Conservation (phyloP, 2,113 vertebrate species). For the Antigone vipio region DNA sequence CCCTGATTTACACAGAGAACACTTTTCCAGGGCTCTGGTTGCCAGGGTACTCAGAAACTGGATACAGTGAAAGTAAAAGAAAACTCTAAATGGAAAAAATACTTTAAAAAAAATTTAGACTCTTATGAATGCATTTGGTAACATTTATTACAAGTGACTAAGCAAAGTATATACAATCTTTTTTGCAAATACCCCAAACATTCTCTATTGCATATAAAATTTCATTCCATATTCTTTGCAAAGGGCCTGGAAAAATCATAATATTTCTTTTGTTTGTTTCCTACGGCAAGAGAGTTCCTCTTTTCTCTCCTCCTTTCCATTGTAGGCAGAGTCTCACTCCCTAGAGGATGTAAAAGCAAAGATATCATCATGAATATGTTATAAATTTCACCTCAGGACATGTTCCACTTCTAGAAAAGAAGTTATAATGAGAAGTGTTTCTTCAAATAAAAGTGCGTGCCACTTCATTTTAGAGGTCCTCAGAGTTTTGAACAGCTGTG, state of each 20-base stretch:
- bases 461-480: neutral
- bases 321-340: neutral
- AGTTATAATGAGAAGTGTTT: constrained; percentile 15
- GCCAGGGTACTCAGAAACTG: neutral
- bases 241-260: neutral
- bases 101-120: neutral
- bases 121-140: neutral
- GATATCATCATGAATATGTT: neutral
- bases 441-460: neutral
- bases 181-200: neutral
- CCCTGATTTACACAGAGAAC: neutral
- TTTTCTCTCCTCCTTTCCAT: neutral
- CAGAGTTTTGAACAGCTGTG: neutral
- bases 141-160: neutral
- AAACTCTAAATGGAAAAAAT: neutral
- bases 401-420: constrained; percentile 3
- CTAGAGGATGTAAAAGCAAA: constrained; percentile 20
- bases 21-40: neutral
- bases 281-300: neutral
- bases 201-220: neutral
- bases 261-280: neutral
- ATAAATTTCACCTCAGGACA: constrained; percentile 34
- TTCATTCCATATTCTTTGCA: neutral
- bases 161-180: neutral
- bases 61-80: neutral